Percentiles rank a stretch among this genome's conserved stretches.
These are phyloP conservation scores for Phocides pigmalion DNA, from an alignment of 1,140 invertebrate species.

Conservation along the genomic window DNA sequence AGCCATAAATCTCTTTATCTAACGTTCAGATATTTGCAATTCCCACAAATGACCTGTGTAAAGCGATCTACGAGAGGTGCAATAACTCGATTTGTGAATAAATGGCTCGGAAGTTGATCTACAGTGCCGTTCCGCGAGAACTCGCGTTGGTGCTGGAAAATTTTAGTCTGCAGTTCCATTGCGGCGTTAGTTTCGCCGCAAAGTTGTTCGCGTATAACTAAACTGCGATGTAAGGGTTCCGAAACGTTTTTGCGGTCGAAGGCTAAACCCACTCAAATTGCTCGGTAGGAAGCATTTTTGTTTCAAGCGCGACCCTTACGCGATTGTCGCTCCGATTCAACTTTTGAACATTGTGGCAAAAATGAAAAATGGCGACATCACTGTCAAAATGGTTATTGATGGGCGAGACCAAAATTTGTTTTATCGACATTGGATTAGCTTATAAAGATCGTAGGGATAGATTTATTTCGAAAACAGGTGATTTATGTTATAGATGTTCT, in stretches of 20 bases:
- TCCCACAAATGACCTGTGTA: slow-evolving; percentile 79
- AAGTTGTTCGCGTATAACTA: slow-evolving; percentile 53
- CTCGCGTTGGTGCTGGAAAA: slow-evolving; percentile 53
- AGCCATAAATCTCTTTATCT: slow-evolving; percentile 60
- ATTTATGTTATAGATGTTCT: slow-evolving; percentile 20
- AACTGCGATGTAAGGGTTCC: slow-evolving; percentile 59
- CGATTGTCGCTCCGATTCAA: slow-evolving; percentile 53
- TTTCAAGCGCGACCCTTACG: slow-evolving; percentile 57
- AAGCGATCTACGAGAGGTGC: slow-evolving; percentile 76
- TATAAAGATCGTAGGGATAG: slow-evolving; percentile 20
- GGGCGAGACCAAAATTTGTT: slow-evolving; percentile 66
- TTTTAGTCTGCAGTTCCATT: slow-evolving; percentile 57
- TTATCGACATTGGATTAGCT: slow-evolving; percentile 65
- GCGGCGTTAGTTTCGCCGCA: slow-evolving; percentile 54
- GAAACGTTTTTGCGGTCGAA: slow-evolving; percentile 31
- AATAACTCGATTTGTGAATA: slow-evolving; percentile 81
- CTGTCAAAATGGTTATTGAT: slow-evolving; percentile 78
- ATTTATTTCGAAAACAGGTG: slow-evolving; percentile 18
- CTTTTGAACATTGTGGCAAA: slow-evolving; percentile 55
- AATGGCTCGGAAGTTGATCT: slow-evolving; percentile 80
- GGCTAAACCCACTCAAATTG: slow-evolving; percentile 8
- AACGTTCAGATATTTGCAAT: slow-evolving; percentile 71
- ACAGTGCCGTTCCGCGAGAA: slow-evolving; percentile 52
- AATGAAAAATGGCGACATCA: slow-evolving; percentile 75
- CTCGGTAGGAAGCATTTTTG: slow-evolving; percentile 56